Conservation (phyloP, 2,113 vertebrate genomes). For the Dryoscopus gambensis region DNA sequence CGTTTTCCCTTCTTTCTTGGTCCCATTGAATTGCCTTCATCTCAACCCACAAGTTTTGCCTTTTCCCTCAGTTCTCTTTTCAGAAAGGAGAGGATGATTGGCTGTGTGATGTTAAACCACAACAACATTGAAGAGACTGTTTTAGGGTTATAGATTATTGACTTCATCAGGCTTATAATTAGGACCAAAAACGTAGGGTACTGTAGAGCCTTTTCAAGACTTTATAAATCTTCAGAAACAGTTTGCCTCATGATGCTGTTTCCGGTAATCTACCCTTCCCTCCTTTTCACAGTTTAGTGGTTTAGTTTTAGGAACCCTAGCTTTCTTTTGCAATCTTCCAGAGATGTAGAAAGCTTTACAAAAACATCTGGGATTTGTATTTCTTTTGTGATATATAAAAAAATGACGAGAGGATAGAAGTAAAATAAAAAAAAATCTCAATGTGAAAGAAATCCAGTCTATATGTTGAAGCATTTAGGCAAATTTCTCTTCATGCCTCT, state of each 20-base stretch:
- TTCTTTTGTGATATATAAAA: neutral
- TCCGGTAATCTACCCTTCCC: neutral
- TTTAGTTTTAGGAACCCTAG: neutral
- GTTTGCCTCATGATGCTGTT: neutral
- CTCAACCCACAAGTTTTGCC: rapidly evolving
- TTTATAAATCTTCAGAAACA: neutral
- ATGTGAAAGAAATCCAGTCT: neutral
- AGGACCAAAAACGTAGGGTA: neutral
- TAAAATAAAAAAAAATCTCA: neutral
- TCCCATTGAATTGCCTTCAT: neutral
- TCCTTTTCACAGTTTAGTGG: neutral
- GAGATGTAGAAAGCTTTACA: neutral
- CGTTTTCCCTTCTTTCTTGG: neutral
- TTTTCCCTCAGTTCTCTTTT: neutral
- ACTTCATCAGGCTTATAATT: neutral
- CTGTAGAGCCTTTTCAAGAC: neutral
- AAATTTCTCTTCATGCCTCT: neutral
- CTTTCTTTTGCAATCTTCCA: neutral
- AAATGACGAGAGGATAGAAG: neutral
- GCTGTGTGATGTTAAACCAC: neutral
- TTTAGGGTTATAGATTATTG: neutral
- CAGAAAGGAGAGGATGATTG: neutral
- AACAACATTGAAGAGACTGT: neutral
- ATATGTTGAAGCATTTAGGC: neutral
- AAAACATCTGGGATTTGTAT: neutral